Conservation (phyloP, 1,140 invertebrate genomes). For the Drosophila pallidifrons region DNA sequence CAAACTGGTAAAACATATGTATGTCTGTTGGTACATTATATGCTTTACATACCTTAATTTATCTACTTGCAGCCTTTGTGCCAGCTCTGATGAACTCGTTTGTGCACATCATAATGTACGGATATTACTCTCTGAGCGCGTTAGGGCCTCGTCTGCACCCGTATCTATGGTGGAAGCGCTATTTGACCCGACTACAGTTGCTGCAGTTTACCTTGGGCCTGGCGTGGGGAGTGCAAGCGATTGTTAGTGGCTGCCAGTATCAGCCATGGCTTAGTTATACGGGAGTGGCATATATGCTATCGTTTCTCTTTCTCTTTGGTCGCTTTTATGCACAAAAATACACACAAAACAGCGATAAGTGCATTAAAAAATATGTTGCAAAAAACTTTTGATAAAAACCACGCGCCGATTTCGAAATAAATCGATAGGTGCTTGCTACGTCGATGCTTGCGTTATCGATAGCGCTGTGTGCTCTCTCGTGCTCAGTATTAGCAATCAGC, state of each 20-base stretch:
- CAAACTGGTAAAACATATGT: too few species aligned
- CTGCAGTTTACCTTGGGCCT: slow-evolving; percentile 66
- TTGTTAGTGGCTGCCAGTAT: slow-evolving; percentile 54
- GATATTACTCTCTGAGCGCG: slow-evolving; percentile 94
- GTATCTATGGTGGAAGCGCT: slow-evolving; percentile 98
- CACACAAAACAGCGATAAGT: neutral
- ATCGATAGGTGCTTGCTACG: neutral
- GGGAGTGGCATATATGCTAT: slow-evolving; percentile 62
- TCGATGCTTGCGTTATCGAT: slow-evolving; percentile 28
- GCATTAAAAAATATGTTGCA: slow-evolving; percentile 14
- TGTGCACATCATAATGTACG: slow-evolving; percentile 97
- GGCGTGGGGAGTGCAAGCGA: slow-evolving; percentile 55
- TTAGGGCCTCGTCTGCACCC: slow-evolving; percentile 91
- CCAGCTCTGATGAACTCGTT: slow-evolving; percentile 96
- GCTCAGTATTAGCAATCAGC: slow-evolving; percentile 32
- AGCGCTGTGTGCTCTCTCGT: slow-evolving; percentile 15
- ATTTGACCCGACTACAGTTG: slow-evolving; percentile 93
- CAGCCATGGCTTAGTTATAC: slow-evolving; percentile 44
- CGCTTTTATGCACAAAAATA: slow-evolving; percentile 68
- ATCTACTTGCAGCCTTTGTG: slow-evolving; percentile 89
- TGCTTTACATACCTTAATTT: too few species aligned
- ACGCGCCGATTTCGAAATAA: neutral
- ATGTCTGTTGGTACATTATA: too few species aligned
- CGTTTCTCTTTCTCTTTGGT: slow-evolving; percentile 68
- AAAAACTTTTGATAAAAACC: slow-evolving; percentile 13